A percentile compares a stretch with the other conserved stretches of the same genome.
These are phyloP conservation scores for Proteles cristata DNA, from an alignment of 2,113 vertebrate genomes.

Conservation along the genomic window DNA sequence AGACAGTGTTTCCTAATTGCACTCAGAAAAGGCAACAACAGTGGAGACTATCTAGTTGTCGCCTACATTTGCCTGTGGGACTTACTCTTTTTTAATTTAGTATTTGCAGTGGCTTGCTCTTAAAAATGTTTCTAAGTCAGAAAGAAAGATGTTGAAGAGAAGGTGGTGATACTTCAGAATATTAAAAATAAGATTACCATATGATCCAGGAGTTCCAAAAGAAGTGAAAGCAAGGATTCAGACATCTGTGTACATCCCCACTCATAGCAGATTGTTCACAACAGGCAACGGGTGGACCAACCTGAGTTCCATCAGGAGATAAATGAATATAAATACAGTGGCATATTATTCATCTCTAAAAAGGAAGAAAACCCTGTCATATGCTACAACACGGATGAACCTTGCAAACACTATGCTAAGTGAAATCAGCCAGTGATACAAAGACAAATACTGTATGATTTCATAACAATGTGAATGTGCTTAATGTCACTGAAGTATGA, in stretches of 20 bases:
- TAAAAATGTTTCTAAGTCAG: background rate
- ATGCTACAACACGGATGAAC: too few species aligned
- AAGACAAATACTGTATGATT: background rate
- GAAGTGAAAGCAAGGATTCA: background rate
- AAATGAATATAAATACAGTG: background rate
- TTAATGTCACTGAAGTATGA: background rate
- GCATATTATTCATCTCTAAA: background rate
- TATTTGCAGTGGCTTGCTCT: background rate
- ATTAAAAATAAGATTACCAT: background rate
- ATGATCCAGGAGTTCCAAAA: background rate
- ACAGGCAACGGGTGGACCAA: background rate
- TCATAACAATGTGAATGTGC: background rate
- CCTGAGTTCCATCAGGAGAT: background rate
- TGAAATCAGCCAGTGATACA: background rate
- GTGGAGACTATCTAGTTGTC: background rate
- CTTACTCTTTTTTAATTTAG: background rate
- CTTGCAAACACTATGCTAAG: background rate
- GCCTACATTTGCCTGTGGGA: background rate
- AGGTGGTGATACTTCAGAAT: background rate
- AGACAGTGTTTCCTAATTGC: background rate
- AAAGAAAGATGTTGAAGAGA: constrained; percentile 24
- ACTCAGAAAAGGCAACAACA: background rate
- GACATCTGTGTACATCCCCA: too few species aligned
- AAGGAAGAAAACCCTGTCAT: background rate
- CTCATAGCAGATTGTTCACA: background rate